A percentile compares a stretch with the other conserved stretches of the same genome.
Conservation (phyloP, 2,888 invertebrate genomes). For the Aspidiotus rigidus region DNA sequence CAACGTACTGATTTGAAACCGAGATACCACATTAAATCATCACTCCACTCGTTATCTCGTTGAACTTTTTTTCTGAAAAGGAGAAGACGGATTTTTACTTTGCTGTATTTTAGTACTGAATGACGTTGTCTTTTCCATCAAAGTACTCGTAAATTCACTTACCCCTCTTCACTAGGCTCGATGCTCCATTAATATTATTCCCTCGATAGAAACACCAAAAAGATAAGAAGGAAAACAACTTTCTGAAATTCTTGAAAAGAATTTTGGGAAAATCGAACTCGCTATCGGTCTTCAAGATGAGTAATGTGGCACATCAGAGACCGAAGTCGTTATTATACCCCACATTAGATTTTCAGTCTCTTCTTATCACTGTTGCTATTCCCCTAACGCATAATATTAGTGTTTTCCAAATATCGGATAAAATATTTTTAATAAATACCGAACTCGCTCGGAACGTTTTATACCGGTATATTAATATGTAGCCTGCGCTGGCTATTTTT, state of each 20-base stretch:
- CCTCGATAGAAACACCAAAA: constrained; percentile 20
- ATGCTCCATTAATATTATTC: constrained; percentile 27
- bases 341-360: constrained; percentile 16
- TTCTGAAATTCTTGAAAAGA: constrained; percentile 27
- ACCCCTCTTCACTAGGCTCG: not conserved
- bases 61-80: not conserved
- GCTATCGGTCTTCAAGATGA: constrained; percentile 31
- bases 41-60: not conserved
- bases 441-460: not conserved
- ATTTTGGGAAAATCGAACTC: constrained; percentile 31
- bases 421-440: constrained; percentile 31
- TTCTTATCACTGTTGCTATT: constrained; percentile 27
- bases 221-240: constrained; percentile 21
- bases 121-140: constrained; percentile 23
- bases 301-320: constrained; percentile 33
- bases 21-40: no score
- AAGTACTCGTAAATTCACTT: constrained; percentile 23
- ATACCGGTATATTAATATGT: no score
- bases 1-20: no score
- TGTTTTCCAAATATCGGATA: constrained; percentile 32
- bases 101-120: not conserved
- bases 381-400: constrained; percentile 32
- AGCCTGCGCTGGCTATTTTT: no score
- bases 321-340: constrained; percentile 33
- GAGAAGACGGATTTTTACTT: not conserved